These are phyloP conservation scores for Tachyglossus aculeatus DNA, from an alignment of 2,797 vertebrate species.

Conservation along the genomic window DNA sequence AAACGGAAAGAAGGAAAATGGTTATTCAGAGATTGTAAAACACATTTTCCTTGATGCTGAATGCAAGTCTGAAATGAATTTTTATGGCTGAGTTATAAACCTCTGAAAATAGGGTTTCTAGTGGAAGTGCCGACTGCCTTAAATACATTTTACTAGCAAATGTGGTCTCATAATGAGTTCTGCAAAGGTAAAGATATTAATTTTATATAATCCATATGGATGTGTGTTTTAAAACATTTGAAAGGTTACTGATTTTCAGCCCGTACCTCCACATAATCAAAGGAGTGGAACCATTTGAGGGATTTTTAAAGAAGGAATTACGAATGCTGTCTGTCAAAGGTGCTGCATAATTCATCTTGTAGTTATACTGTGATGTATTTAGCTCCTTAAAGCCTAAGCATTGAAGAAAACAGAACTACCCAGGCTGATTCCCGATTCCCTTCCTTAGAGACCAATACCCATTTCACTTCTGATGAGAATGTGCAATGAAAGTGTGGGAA, in stretches of 20 bases:
- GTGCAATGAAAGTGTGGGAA: not conserved
- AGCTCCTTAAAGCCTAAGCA: conserved; percentile 24
- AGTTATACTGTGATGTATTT: conserved; percentile 27
- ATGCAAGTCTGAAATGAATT: conserved; percentile 46
- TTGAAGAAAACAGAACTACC: conserved; percentile 15
- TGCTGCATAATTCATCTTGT: conserved; percentile 51
- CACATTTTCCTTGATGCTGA: conserved; percentile 40
- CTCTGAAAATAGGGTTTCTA: conserved; percentile 31
- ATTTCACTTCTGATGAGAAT: conserved; percentile 24
- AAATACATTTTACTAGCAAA: conserved; percentile 46
- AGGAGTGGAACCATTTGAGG: conserved; percentile 34
- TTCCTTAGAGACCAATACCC: conserved; percentile 23
- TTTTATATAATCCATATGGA: conserved; percentile 45
- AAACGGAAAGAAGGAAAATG: conserved; percentile 25
- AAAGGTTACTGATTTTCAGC: conserved; percentile 37
- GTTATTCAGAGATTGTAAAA: conserved; percentile 24
- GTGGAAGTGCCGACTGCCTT: conserved; percentile 11
- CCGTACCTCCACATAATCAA: conserved; percentile 29
- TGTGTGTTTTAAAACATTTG: conserved; percentile 49
- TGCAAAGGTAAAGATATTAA: conserved; percentile 46
- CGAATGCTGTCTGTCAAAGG: conserved; percentile 43
- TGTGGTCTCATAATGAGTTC: conserved; percentile 40
- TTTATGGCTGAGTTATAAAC: conserved; percentile 41
- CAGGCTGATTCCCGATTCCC: conserved; percentile 35
- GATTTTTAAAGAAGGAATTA: conserved; percentile 36